These are phyloP conservation scores for Pharmacophagus antenor DNA, from an alignment of 2,888 invertebrate genomes.

Conservation along the genomic window DNA sequence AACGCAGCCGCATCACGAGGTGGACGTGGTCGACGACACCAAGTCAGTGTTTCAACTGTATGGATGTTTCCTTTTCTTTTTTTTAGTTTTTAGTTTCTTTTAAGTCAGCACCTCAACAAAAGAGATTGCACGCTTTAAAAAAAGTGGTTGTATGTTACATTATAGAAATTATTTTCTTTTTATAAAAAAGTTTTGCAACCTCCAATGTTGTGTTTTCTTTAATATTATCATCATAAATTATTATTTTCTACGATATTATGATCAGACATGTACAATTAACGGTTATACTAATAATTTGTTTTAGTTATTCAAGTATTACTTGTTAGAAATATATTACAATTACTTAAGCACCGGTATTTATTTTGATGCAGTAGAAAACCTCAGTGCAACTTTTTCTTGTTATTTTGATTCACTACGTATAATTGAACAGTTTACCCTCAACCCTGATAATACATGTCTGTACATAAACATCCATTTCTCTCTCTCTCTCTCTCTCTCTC, in stretches of 20 bases:
- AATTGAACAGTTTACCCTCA: no score
- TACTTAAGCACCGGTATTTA: no score
- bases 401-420: no score
- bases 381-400: no score
- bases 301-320: no score
- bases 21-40: slow-evolving; percentile 98
- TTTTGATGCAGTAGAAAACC: no score
- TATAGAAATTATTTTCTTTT: background rate
- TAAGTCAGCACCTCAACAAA: slow-evolving; percentile 13
- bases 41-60: slow-evolving; percentile 89
- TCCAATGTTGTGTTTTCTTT: background rate
- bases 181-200: background rate
- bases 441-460: no score
- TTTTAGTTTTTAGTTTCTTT: slow-evolving; percentile 43
- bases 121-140: background rate
- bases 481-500: no score
- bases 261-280: no score
- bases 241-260: background rate
- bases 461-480: no score
- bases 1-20: slow-evolving; percentile 94
- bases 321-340: no score
- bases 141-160: background rate
- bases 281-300: no score
- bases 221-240: background rate
- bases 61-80: slow-evolving; percentile 55